Evolutionary conservation across 2,797 vertebrate species (phyloP).

Genomic region (Crypturellus tataupa): DNA sequence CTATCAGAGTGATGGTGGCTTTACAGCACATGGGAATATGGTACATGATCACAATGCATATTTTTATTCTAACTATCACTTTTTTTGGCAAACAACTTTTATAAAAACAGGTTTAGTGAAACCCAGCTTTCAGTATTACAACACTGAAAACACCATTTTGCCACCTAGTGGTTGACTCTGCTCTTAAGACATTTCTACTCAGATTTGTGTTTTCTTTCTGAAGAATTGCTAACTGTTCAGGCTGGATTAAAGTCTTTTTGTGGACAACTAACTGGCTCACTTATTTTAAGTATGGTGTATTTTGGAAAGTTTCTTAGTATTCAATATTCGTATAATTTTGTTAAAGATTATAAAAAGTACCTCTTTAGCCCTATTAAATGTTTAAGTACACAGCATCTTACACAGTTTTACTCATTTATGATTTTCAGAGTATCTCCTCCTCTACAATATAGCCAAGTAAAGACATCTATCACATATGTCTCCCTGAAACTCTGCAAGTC

Average conservation of each 20-base stretch:
- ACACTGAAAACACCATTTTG: slow-evolving; percentile 67
- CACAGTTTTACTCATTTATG: background rate
- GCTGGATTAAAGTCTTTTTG: background rate
- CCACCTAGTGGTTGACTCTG: slow-evolving; percentile 75
- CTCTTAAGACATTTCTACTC: background rate
- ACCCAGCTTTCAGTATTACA: accelerated
- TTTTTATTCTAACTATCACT: background rate
- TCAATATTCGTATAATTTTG: background rate
- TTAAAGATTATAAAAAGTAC: background rate
- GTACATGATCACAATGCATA: background rate
- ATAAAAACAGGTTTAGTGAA: background rate
- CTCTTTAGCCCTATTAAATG: background rate
- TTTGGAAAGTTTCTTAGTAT: background rate
- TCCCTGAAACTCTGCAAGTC: background rate
- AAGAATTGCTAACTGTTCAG: background rate
- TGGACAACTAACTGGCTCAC: background rate
- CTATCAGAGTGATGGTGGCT: background rate
- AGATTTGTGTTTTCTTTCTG: background rate
- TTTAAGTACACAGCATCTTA: background rate
- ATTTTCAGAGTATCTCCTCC: background rate
- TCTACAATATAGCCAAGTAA: background rate
- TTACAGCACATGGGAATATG: background rate
- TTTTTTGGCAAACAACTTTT: background rate
- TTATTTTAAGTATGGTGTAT: background rate
- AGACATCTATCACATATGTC: accelerated